phyloP scores from a whole-genome alignment of 2,797 vertebrate species.

The Syndactyla subalaris region DNA sequence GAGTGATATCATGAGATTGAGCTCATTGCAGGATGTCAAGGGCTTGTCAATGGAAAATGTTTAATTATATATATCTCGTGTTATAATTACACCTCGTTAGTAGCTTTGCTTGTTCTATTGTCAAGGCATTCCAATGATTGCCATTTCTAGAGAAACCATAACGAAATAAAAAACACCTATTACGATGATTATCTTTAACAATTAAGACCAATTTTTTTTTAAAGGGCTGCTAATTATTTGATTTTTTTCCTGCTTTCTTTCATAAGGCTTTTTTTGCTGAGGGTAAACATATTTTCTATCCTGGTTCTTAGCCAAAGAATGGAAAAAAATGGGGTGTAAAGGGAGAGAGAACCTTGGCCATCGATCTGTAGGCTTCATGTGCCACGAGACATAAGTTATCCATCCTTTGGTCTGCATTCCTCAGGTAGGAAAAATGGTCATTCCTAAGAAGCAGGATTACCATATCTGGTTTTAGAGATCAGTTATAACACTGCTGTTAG shows the following conservation, averaged over 20 bases:
- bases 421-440: background rate
- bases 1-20: background rate
- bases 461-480: background rate
- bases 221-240: background rate
- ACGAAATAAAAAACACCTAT: slow-evolving; percentile 6
- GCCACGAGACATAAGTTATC: background rate
- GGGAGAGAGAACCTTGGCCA: background rate
- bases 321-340: background rate
- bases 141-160: slow-evolving; percentile 3
- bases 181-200: slow-evolving; percentile 23
- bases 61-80: slow-evolving; percentile 24
- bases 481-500: background rate
- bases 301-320: background rate
- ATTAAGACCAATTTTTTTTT: background rate
- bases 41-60: background rate
- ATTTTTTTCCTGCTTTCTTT: background rate
- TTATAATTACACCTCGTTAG: slow-evolving; percentile 15
- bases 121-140: background rate
- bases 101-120: background rate
- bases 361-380: background rate
- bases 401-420: background rate
- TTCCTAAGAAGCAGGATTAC: background rate
- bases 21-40: background rate
- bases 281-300: background rate
- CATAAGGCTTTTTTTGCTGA: background rate